A percentile compares a stretch with the other conserved stretches of the same genome.
Evolutionary conservation across 2,888 invertebrate genomes (phyloP).

Genomic region (Hydroisotoma schaefferi): DNA sequence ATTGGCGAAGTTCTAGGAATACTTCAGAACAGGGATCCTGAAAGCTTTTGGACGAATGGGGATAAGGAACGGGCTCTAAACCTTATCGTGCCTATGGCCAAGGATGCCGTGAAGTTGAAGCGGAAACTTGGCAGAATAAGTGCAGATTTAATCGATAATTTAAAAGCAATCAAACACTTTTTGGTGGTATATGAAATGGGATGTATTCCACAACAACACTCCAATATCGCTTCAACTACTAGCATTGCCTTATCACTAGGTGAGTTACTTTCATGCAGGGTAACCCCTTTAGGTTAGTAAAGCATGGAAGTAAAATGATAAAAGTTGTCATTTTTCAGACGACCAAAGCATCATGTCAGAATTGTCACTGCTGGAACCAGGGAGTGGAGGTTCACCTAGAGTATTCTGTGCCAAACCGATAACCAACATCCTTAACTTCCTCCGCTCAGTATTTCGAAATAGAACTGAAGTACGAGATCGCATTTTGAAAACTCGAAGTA

Average conservation of each 20-base stretch:
- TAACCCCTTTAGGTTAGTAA: no score
- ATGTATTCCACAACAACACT: background rate
- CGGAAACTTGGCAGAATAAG: constrained; percentile 26
- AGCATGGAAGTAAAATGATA: no score
- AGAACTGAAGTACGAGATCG: no score
- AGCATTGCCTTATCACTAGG: no score
- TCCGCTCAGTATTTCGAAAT: no score
- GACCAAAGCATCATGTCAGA: no score
- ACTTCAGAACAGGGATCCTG: constrained; percentile 24
- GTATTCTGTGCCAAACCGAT: no score
- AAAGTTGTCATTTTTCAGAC: no score
- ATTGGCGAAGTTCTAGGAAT: constrained; percentile 21
- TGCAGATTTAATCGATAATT: background rate
- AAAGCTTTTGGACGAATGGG: constrained; percentile 27
- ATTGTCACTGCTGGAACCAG: no score
- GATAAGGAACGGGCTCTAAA: constrained; percentile 13
- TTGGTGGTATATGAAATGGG: background rate
- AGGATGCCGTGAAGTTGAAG: constrained; percentile 22
- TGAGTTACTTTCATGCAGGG: background rate
- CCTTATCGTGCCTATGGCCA: constrained; percentile 11
- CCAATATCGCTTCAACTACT: background rate
- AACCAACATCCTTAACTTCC: no score
- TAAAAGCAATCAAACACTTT: background rate
- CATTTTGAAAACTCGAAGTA: no score
- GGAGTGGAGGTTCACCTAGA: no score